These are phyloP conservation scores for Furcula furcula DNA, from an alignment of 2,888 invertebrate genomes.

Conservation along the genomic window DNA sequence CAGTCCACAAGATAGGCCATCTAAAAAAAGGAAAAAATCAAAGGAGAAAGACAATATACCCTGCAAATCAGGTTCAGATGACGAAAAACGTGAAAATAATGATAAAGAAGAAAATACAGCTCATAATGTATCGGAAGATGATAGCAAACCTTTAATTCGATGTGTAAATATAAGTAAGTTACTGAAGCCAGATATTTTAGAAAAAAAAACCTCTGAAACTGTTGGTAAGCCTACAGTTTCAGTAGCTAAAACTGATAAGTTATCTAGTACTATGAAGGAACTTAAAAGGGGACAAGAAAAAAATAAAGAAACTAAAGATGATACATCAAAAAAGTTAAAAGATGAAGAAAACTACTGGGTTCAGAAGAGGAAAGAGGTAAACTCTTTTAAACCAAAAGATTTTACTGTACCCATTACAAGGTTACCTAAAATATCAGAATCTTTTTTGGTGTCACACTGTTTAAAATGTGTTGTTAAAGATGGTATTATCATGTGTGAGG, in stretches of 20 bases:
- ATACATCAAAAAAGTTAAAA: slow-evolving; percentile 8
- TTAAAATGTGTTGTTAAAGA: slow-evolving; percentile 47
- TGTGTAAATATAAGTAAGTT: slow-evolving; percentile 67
- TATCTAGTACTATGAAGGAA: background rate
- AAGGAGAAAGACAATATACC: background rate
- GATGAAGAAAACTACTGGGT: slow-evolving; percentile 34
- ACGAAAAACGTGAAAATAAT: slow-evolving; percentile 5
- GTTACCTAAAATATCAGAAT: slow-evolving; percentile 44
- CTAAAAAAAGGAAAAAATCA: no score
- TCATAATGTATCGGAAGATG: slow-evolving; percentile 1
- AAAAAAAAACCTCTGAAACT: slow-evolving; percentile 5
- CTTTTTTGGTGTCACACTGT: slow-evolving; percentile 42
- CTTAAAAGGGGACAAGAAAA: slow-evolving; percentile 7
- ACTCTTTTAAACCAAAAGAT: slow-evolving; percentile 51
- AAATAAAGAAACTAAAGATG: slow-evolving; percentile 3
- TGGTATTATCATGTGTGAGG: slow-evolving; percentile 41
- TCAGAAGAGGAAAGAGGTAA: slow-evolving; percentile 48
- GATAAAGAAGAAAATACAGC: background rate
- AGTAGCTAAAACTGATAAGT: background rate
- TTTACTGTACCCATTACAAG: slow-evolving; percentile 47
- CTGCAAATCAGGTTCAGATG: background rate
- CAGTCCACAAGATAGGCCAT: no score
- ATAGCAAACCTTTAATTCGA: slow-evolving; percentile 54
- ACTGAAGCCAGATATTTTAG: slow-evolving; percentile 51
- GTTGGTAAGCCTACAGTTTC: no score